A percentile compares a stretch with the other conserved stretches of the same genome.
phyloP scores from a whole-genome alignment of 2,113 vertebrate genomes.

The Pomatostomus ruficeps region DNA sequence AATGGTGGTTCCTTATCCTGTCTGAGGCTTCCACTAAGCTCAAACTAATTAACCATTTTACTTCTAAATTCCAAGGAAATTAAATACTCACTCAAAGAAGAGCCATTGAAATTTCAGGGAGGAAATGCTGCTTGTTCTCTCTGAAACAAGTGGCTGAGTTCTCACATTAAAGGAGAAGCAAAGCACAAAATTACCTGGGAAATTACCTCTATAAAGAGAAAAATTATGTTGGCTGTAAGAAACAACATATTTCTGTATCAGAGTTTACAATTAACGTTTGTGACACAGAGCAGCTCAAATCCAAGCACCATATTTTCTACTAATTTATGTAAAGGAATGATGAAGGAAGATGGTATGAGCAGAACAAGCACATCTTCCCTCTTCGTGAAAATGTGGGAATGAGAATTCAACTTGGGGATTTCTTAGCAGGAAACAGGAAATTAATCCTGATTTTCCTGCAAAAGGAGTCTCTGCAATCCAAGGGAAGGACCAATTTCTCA shows the following conservation, averaged over 20 bases:
- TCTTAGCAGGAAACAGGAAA: neutral
- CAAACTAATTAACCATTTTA: conserved; percentile 43
- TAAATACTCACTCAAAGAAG: neutral
- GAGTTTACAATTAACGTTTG: neutral
- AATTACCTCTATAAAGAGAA: neutral
- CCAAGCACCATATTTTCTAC: neutral
- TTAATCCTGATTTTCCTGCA: neutral
- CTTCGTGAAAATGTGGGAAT: neutral
- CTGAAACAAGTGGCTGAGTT: neutral
- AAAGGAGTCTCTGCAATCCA: neutral
- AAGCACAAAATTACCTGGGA: neutral
- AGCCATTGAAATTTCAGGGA: neutral
- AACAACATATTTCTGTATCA: neutral
- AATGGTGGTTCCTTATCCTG: neutral
- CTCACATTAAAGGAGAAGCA: neutral
- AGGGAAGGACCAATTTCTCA: neutral
- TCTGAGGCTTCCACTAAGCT: neutral
- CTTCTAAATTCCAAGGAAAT: conserved; percentile 21
- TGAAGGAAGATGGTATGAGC: neutral
- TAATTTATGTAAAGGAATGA: neutral
- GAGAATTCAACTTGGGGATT: neutral
- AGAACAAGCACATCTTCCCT: neutral
- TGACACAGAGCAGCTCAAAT: neutral
- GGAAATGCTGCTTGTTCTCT: neutral
- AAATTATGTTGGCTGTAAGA: neutral